Percentiles rank a stretch among this genome's conserved stretches.
phyloP scores from a whole-genome alignment of 2,113 vertebrate species.

The Damaliscus lunatus region DNA sequence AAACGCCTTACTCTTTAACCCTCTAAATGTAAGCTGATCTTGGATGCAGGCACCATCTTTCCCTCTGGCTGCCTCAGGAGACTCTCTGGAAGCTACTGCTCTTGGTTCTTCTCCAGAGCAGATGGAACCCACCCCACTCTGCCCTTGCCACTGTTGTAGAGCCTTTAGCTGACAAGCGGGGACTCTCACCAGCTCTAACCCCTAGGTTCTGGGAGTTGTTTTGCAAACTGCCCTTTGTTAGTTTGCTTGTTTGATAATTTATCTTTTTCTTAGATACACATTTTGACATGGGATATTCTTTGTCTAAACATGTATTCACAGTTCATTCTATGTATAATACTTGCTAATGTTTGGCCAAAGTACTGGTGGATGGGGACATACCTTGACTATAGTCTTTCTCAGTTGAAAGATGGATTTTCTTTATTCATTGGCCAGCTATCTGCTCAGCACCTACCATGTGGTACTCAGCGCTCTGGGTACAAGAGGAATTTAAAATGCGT shows the following conservation, averaged over 20 bases:
- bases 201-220: background rate
- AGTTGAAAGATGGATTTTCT: background rate
- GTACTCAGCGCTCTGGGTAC: background rate
- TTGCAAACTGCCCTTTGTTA: background rate
- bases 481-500: background rate
- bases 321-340: background rate
- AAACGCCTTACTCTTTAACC: fast-evolving
- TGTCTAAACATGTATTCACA: background rate
- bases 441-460: background rate
- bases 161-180: fast-evolving
- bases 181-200: background rate
- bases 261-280: background rate
- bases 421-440: background rate
- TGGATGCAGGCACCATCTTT: background rate
- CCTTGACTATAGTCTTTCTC: background rate
- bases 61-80: background rate
- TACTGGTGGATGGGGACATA: background rate
- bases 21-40: background rate
- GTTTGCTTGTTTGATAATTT: background rate
- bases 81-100: background rate
- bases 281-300: no score
- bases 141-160: fast-evolving
- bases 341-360: background rate
- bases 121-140: fast-evolving
- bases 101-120: no score